These are phyloP conservation scores for Pseudorhombus dupliciocellatus DNA, from an alignment of 2,113 vertebrate species.

Conservation along the genomic window DNA sequence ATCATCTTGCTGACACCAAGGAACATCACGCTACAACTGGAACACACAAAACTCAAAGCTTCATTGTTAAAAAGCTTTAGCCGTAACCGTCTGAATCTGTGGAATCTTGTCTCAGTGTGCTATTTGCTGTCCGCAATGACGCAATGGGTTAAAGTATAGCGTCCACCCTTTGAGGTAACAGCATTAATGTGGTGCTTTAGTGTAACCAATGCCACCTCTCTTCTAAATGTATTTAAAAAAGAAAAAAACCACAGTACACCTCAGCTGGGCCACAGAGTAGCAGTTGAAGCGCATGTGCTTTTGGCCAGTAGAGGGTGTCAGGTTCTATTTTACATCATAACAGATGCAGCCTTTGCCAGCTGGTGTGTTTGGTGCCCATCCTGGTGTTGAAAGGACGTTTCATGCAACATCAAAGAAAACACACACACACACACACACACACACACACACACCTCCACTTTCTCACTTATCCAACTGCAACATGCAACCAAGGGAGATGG, in stretches of 20 bases:
- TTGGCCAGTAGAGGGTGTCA: constrained; percentile 36
- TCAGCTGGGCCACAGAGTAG: neutral
- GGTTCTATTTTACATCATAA: constrained; percentile 23
- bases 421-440: too few species aligned
- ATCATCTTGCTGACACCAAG: constrained; percentile 2
- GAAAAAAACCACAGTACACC: neutral
- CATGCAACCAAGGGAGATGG: constrained; percentile 22
- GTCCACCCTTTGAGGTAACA: neutral
- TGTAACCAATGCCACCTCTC: constrained; percentile 2
- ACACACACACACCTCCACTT: constrained; percentile 4
- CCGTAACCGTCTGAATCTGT: neutral
- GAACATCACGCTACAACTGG: constrained; percentile 2
- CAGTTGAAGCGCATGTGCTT: constrained; percentile 5
- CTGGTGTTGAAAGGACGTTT: constrained; percentile 15
- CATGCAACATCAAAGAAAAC: constrained; percentile 53
- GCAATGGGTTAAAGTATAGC: neutral
- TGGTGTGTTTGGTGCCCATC: constrained; percentile 1
- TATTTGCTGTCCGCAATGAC: constrained; percentile 18
- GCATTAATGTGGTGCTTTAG: constrained; percentile 21
- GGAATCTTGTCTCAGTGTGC: constrained; percentile 29
- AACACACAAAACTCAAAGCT: neutral
- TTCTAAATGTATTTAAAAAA: neutral
- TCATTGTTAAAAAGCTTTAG: neutral
- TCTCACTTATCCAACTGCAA: constrained; percentile 1
- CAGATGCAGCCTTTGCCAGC: constrained; percentile 13